Conservation (phyloP, 2,888 invertebrate species). For the Dicranocentrus wangi region DNA sequence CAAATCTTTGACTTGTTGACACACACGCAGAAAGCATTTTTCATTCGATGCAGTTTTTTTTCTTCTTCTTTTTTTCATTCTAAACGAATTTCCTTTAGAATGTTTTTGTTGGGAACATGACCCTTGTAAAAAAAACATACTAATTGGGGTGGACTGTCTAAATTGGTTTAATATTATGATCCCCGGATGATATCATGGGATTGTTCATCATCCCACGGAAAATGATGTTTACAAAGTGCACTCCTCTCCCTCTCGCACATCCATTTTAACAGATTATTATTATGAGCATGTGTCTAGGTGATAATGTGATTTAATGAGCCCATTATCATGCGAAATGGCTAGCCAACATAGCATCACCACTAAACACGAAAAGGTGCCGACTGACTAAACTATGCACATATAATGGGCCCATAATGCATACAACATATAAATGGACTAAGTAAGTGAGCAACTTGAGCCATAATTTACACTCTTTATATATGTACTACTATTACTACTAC, state of each 20-base stretch:
- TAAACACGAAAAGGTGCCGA: constrained; percentile 49
- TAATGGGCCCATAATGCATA: neutral
- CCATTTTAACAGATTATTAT: constrained; percentile 25
- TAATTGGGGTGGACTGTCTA: too few species aligned
- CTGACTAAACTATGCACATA: constrained; percentile 2
- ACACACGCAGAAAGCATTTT: too few species aligned
- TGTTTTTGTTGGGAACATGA: too few species aligned
- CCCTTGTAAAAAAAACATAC: too few species aligned
- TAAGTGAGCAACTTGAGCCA: constrained; percentile 45
- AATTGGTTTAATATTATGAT: too few species aligned
- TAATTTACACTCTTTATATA: constrained; percentile 45
- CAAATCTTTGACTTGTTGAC: too few species aligned
- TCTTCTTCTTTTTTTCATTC: too few species aligned
- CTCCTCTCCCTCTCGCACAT: neutral
- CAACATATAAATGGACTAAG: neutral
- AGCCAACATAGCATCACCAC: constrained; percentile 42
- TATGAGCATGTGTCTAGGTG: constrained; percentile 56
- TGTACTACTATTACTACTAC: neutral
- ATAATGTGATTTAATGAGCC: constrained; percentile 62
- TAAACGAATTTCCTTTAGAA: too few species aligned
- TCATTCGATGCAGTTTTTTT: too few species aligned
- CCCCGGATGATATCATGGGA: too few species aligned
- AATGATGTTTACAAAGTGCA: neutral
- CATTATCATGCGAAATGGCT: constrained; percentile 62
- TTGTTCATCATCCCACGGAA: neutral